Percentiles rank a stretch among this genome's conserved stretches.
Evolutionary conservation across 1,140 invertebrate genomes (phyloP).

Genomic region (Psilanteris sp.): DNA sequence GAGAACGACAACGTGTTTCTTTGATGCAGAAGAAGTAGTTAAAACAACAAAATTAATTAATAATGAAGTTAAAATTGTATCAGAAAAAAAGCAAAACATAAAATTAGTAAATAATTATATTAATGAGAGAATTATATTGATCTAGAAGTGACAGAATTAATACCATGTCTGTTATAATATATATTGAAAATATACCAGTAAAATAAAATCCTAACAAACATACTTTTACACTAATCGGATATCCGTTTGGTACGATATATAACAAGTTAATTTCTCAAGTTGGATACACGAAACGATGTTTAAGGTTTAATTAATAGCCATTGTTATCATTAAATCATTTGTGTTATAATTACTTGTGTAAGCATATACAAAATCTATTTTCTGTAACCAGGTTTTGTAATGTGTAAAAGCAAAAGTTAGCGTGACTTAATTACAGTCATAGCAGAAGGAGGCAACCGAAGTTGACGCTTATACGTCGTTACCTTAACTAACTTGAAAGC

Average conservation of each 20-base stretch:
- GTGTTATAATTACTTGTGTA: conserved; percentile 36
- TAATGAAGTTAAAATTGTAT: conserved; percentile 57
- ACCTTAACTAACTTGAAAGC: conserved; percentile 47
- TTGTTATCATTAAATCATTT: conserved; percentile 29
- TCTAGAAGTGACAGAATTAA: too few relatives aligned
- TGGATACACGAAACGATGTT: background rate
- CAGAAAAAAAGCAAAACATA: too few relatives aligned
- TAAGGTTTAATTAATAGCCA: conserved; percentile 22
- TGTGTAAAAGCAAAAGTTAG: conserved; percentile 56
- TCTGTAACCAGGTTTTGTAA: conserved; percentile 40
- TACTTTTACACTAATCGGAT: too few relatives aligned
- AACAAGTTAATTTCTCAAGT: conserved; percentile 4
- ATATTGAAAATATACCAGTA: too few relatives aligned
- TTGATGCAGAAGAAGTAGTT: conserved; percentile 54
- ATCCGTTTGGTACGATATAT: too few relatives aligned
- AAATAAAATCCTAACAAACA: too few relatives aligned
- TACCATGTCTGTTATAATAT: too few relatives aligned
- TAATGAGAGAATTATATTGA: too few relatives aligned
- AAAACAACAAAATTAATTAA: conserved; percentile 70
- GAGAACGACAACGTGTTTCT: conserved; percentile 36
- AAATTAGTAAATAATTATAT: too few relatives aligned
- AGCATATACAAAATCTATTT: conserved; percentile 37
- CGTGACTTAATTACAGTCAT: conserved; percentile 48
- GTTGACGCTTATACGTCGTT: conserved; percentile 54
- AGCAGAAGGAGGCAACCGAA: conserved; percentile 39